Evolutionary conservation across 1,140 invertebrate genomes (phyloP).

Genomic region (Grapholita molesta): DNA sequence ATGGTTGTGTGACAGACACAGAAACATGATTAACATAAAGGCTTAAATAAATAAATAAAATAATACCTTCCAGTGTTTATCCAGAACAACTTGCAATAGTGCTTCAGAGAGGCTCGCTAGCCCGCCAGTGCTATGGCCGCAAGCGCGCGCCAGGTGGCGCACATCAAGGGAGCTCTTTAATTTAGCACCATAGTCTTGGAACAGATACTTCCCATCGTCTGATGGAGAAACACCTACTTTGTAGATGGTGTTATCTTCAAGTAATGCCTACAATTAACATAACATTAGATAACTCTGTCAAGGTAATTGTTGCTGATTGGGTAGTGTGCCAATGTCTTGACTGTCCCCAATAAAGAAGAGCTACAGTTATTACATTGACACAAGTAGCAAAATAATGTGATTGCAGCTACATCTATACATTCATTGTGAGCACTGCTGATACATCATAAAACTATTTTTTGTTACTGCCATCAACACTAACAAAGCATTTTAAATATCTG

Average conservation of each 20-base stretch:
- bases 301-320: not conserved
- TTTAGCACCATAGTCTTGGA: conserved; percentile 82
- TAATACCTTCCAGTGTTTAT: conserved; percentile 80
- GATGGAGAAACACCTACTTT: conserved; percentile 87
- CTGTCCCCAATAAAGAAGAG: not conserved
- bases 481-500: conserved; percentile 18
- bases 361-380: not conserved
- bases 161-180: conserved; percentile 85
- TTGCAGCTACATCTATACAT: not conserved
- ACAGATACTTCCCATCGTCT: conserved; percentile 85
- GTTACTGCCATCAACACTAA: not conserved
- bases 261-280: conserved; percentile 68
- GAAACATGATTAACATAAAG: too few relatives aligned
- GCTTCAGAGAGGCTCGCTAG: conserved; percentile 79
- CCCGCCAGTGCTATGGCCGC: conserved; percentile 76
- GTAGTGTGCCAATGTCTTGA: not conserved
- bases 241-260: conserved; percentile 77
- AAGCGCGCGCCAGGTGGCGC: conserved; percentile 80
- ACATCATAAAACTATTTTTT: not conserved
- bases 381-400: not conserved
- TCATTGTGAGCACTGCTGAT: not conserved
- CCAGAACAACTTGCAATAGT: conserved; percentile 80
- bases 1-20: too few relatives aligned
- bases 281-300: too few relatives aligned
- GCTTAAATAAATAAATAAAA: not conserved